Conservation (phyloP, 92 coral and sea anemone species). For the Heliopora coerulea region DNA sequence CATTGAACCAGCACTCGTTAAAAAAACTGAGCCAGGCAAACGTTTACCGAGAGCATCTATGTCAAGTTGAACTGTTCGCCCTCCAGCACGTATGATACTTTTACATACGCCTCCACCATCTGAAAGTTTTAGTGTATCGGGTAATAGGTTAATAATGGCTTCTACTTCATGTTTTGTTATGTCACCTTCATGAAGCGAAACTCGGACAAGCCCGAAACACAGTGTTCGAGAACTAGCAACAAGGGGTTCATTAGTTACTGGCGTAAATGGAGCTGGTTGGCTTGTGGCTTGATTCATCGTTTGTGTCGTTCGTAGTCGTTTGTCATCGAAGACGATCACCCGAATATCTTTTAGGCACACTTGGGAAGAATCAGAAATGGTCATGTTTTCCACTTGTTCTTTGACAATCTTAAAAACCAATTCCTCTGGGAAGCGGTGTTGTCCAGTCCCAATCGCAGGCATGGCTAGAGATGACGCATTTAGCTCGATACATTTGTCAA, state of each 20-base stretch:
- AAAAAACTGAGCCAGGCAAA: neutral
- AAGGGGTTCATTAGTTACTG: no score
- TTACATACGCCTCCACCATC: neutral
- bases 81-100: neutral
- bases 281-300: neutral
- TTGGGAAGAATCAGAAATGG: neutral
- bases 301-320: neutral
- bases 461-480: slow-evolving; percentile 4
- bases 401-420: neutral
- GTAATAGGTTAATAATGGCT: slow-evolving; percentile 12
- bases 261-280: no score
- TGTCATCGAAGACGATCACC: neutral
- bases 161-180: slow-evolving; percentile 3
- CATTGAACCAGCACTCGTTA: neutral
- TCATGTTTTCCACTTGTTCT: neutral
- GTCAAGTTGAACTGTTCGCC: neutral
- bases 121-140: neutral
- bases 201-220: neutral
- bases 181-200: neutral
- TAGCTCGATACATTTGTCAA: slow-evolving; percentile 11
- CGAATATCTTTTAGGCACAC: neutral
- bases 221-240: no score
- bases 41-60: neutral
- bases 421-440: neutral
- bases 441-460: slow-evolving; percentile 14